Base-by-base conservation (phyloP, 2,113 vertebrate species). In the Vulpes lagopus region DNA sequence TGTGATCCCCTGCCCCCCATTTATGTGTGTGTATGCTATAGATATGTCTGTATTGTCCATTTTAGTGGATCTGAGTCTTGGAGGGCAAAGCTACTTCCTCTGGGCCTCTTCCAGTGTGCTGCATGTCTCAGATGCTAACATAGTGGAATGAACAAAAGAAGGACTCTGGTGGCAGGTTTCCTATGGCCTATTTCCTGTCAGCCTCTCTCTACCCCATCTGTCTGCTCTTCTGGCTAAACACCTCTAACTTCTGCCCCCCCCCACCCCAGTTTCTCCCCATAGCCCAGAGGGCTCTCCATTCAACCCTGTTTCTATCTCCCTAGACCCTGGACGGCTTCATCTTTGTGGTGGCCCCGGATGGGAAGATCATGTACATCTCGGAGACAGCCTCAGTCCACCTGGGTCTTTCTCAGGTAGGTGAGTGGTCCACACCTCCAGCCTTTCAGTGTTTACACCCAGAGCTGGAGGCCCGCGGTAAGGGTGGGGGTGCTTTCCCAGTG, bases 321-420 rank as follows among this genome's bases (percentile, higher is more conserved):
- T 94, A 99, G 99, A 99, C 99, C 0, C 97, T 99, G 98, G 99
- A 99, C 27, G 99, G 99, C 95, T 99, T 99, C 98, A 99, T 99
- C 97, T 99, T 99, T 62, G 99, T 99, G 60, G 99, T 99, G n/a
- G 99, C 99, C 91, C 99, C 99, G 2, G 99, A 99, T 89, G 99
- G 99, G 55, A 99, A 99, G 98, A 99, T 99, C 96, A 99, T 99
- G 99, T 99, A 99, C 98, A 99, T 99, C 97, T 99, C 99, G 1
- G 99, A 99, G 98, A 99, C 99, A 0, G 99, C 99, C 3, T 99
- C 99, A 0, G 99, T 99, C 84, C 99, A 99, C 97, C 97, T 99
- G 98, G 99, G 99, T 91, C 99, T 99, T 98, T 99, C 99, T 65
- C 99, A 99, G 99, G 99, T 99, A 99, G 32, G 98, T 93, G 82